Evolutionary conservation across 1,140 invertebrate genomes (phyloP).

Genomic region (Zaprionus africanus): DNA sequence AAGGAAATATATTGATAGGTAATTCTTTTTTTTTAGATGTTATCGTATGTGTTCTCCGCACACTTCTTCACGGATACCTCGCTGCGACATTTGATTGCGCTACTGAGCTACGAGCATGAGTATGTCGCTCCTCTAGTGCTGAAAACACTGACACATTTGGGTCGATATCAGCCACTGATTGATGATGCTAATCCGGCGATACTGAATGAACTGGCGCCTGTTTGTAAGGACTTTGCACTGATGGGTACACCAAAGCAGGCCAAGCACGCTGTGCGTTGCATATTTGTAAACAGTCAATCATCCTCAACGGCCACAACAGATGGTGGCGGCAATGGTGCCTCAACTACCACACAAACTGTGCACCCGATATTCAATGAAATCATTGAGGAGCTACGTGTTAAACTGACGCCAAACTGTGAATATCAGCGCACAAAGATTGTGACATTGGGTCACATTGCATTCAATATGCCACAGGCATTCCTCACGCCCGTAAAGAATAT

Average conservation of each 20-base stretch:
- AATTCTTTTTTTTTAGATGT: conserved; percentile 64
- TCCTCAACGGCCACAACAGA: conserved; percentile 55
- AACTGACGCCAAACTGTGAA: conserved; percentile 91
- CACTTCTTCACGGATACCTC: conserved; percentile 96
- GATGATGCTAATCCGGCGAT: conserved; percentile 83
- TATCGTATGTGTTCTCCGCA: conserved; percentile 96
- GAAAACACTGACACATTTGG: conserved; percentile 93
- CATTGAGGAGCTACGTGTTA: conserved; percentile 91
- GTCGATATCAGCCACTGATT: conserved; percentile 93
- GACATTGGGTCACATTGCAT: conserved; percentile 96
- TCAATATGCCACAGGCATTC: conserved; percentile 95
- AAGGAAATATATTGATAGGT: neutral
- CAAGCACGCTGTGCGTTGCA: conserved; percentile 97
- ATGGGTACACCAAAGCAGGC: conserved; percentile 97
- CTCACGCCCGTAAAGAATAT: conserved; percentile 96
- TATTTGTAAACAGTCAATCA: conserved; percentile 89
- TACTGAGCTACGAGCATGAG: conserved; percentile 93
- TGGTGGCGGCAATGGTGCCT: conserved; percentile 54
- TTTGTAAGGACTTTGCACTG: conserved; percentile 94
- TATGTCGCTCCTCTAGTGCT: conserved; percentile 92
- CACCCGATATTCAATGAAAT: conserved; percentile 94
- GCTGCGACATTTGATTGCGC: conserved; percentile 90
- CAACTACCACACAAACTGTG: conserved; percentile 85
- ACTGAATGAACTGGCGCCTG: conserved; percentile 90
- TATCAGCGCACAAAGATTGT: conserved; percentile 97